Evolutionary conservation across 2,888 invertebrate species (phyloP), one percentile per base, ranked within the genome.

Genomic region (Stenurella melanura): DNA sequence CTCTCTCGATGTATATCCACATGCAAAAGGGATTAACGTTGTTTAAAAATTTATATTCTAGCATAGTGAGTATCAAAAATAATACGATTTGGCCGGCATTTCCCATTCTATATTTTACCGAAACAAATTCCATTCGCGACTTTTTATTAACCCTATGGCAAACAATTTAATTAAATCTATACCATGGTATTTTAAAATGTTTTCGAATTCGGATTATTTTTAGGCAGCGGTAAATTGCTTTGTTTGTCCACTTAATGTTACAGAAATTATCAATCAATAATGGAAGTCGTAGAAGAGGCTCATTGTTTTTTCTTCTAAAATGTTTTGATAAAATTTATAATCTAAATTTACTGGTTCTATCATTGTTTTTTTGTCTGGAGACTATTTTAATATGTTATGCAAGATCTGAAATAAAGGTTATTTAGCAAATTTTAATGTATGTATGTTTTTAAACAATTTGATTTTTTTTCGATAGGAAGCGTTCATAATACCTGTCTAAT

Each of bases 1-100:
- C 80, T 69, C 69, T 30, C 26, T 60, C 54, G 72, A 68, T 79
- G 77, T 77, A 76, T 74, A 74, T 73, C 66, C 72, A 61, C 76
- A 76, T 73, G 75, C 74, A 71, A 78, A 60, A 61, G 70, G 79
- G 79, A 81, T 81, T 80, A 79, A 50, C 50, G 64, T 69, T 75
- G 79, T 78, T 74, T 71, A 78, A 78, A 79, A 80, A 80, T 80
- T 74, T 76, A 79, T 80, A 67, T 77, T 76, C 74, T 64, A 73
- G 74, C 77, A 70, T 67, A 74, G 64, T 30, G 73, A 73, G 69
- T 64, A 79, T 64, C 78, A 72, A 76, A 67, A 69, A 73, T 77
- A 75, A 77, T 77, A 63, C 58, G 63, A 70, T 74, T 61, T 61
- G 73, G 26, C 26, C 18, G 64, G 19, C 26, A 64, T 60, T 73